Conservation (phyloP, 2,888 invertebrate species). For the Ichneumon xanthorius region DNA sequence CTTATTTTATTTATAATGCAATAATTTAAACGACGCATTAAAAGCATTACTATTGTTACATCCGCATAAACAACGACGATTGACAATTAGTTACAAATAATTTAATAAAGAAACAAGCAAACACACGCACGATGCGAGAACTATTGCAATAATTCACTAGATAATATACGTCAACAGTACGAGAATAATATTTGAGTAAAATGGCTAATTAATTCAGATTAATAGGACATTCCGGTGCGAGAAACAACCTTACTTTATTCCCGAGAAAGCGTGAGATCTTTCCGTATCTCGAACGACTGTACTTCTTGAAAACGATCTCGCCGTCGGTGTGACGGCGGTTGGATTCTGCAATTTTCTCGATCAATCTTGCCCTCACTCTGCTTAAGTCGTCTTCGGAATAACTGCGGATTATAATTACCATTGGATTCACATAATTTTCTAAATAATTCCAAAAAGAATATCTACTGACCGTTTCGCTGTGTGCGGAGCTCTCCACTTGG, state of each 20-base stretch:
- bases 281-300: conserved; percentile 71
- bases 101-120: not conserved
- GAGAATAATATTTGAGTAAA: not conserved
- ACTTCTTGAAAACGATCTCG: conserved; percentile 75
- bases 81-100: not conserved
- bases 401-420: conserved; percentile 51
- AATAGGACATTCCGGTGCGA: not conserved
- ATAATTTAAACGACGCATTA: not conserved
- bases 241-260: conserved; percentile 21
- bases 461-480: conserved; percentile 19
- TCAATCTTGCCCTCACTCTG: conserved; percentile 60
- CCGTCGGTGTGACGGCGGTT: conserved; percentile 37
- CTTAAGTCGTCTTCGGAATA: conserved; percentile 66
- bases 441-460: not conserved
- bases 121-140: not conserved
- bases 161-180: not conserved
- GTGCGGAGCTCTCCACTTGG: conserved; percentile 47
- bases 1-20: not conserved
- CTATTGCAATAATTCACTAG: not conserved
- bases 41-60: not conserved
- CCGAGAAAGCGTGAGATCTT: conserved; percentile 68
- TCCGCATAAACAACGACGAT: not conserved
- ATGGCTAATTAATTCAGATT: not conserved
- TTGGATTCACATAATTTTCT: not conserved
- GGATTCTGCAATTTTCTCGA: conserved; percentile 67